phyloP scores from a whole-genome alignment of 2,113 vertebrate species.

The Pygoscelis antarcticus region DNA sequence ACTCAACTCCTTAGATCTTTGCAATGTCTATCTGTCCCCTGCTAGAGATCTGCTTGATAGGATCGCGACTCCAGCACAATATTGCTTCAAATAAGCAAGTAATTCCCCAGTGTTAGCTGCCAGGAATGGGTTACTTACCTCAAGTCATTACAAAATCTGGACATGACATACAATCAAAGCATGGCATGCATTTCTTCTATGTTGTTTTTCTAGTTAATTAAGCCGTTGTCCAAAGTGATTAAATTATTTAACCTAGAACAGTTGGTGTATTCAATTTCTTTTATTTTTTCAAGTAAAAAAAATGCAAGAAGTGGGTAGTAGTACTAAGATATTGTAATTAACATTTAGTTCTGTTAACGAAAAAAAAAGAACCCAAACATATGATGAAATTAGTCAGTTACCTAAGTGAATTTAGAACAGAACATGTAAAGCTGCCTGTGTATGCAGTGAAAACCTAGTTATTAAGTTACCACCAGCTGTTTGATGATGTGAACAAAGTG shows the following conservation, averaged over 20 bases:
- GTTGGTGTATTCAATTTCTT: background rate
- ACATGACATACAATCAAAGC: background rate
- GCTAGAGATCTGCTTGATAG: background rate
- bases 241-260: conserved; percentile 20
- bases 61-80: background rate
- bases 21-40: background rate
- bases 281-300: background rate
- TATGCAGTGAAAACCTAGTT: background rate
- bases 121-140: background rate
- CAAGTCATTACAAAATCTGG: background rate
- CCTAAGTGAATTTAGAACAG: background rate
- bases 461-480: background rate
- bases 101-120: background rate
- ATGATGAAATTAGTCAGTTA: background rate
- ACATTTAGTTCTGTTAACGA: background rate
- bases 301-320: background rate
- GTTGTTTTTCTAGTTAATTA: conserved; percentile 20
- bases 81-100: background rate
- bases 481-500: background rate
- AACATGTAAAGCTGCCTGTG: background rate
- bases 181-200: background rate
- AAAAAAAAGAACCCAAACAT: background rate
- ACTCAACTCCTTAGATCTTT: background rate
- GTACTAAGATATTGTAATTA: background rate
- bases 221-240: background rate